These are phyloP conservation scores for Crotalus viridis DNA, from an alignment of 2,113 vertebrate species.

Conservation along the genomic window DNA sequence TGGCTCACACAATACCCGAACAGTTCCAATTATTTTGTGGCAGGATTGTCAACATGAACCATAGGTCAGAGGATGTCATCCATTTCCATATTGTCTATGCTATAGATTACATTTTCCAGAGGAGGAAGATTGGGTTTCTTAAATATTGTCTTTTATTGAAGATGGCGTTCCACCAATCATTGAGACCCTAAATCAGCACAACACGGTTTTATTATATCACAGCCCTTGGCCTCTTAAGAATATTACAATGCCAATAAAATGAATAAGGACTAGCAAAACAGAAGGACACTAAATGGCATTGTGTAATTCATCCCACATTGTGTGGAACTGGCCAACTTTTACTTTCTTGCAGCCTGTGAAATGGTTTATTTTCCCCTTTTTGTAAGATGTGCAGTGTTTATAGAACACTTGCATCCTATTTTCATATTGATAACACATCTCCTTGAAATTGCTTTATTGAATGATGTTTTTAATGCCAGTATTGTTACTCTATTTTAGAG, in stretches of 20 bases:
- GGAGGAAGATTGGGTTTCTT: not conserved
- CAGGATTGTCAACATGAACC: not conserved
- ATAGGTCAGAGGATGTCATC: not conserved
- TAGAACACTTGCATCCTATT: not conserved
- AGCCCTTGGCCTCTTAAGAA: not conserved
- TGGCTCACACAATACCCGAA: not conserved
- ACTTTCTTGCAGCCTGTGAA: not conserved
- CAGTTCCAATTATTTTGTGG: not conserved
- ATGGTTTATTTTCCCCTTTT: not conserved
- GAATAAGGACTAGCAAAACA: not conserved
- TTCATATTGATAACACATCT: not conserved
- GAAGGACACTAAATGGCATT: not conserved
- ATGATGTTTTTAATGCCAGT: not conserved
- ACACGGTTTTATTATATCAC: not conserved
- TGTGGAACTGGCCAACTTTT: not conserved
- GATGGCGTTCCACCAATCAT: not conserved
- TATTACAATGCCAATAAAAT: not conserved
- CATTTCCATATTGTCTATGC: not conserved
- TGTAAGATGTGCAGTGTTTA: not conserved
- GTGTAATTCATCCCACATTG: not conserved
- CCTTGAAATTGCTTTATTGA: not conserved
- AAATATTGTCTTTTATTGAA: not conserved
- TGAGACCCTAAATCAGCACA: not conserved
- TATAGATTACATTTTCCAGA: not conserved
- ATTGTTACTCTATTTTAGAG: not conserved